These are phyloP conservation scores for Rhadina sibilatrix DNA, from an alignment of 2,113 vertebrate genomes.

Conservation along the genomic window DNA sequence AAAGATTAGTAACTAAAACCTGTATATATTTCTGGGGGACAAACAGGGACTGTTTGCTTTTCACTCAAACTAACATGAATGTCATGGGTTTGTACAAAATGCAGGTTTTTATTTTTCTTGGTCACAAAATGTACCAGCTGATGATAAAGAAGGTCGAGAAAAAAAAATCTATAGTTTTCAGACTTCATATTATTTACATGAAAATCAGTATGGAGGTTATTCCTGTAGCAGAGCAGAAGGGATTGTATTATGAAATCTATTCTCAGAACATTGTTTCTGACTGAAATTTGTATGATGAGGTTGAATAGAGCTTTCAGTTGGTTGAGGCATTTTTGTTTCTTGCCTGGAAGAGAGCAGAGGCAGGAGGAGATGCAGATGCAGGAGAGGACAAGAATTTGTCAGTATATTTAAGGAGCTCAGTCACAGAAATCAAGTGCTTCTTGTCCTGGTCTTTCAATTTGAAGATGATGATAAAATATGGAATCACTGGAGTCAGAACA, in stretches of 20 bases:
- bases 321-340: not conserved
- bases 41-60: not conserved
- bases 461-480: not conserved
- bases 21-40: not conserved
- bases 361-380: not conserved
- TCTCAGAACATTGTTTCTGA: not conserved
- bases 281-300: not conserved
- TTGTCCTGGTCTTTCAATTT: not conserved
- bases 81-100: not conserved
- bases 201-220: not conserved
- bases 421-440: not conserved
- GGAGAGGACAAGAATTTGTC: not conserved
- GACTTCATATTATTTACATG: not conserved
- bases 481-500: not conserved
- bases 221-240: not conserved
- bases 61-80: not conserved
- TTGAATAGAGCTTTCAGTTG: not conserved
- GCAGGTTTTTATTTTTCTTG: not conserved
- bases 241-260: not conserved
- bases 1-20: not conserved
- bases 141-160: not conserved
- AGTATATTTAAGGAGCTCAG: not conserved
- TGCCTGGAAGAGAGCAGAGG: not conserved
- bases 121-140: not conserved
- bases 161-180: not conserved